These are phyloP conservation scores for Rotaria macrura DNA, from an alignment of 2,888 invertebrate genomes.

Conservation along the genomic window DNA sequence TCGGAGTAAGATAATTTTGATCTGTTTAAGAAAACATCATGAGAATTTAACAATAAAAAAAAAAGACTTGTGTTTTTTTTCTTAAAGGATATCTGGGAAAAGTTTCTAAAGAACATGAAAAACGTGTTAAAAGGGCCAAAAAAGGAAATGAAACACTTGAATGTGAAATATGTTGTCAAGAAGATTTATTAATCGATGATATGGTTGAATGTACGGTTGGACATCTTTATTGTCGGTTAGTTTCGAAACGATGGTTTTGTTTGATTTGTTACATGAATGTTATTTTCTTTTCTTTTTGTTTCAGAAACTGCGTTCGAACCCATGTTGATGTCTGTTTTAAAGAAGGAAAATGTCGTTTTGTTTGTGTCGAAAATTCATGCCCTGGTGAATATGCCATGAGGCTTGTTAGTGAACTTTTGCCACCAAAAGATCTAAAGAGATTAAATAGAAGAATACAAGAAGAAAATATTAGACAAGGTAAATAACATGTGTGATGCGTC, in stretches of 20 bases:
- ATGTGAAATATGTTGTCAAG: slow-evolving; percentile 56
- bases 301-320: not conserved
- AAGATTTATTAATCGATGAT: slow-evolving; percentile 53
- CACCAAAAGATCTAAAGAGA: not conserved
- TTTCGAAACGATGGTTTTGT: slow-evolving; percentile 46
- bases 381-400: slow-evolving; percentile 5
- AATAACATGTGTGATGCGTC: no score
- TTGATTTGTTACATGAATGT: no score
- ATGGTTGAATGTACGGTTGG: slow-evolving; percentile 49
- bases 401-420: not conserved
- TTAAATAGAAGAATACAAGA: slow-evolving; percentile 8
- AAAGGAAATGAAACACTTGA: slow-evolving; percentile 48
- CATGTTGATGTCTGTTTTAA: not conserved
- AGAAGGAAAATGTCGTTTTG: slow-evolving; percentile 10
- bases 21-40: no score
- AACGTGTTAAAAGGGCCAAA: slow-evolving; percentile 42
- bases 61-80: not conserved
- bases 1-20: slow-evolving; percentile 37
- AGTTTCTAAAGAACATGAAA: slow-evolving; percentile 25
- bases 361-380: not conserved
- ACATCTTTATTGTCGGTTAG: slow-evolving; percentile 53
- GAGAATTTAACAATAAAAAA: no score
- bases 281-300: no score
- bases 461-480: slow-evolving; percentile 19
- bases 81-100: slow-evolving; percentile 33